Evolutionary conservation across 2,113 vertebrate genomes (phyloP), one percentile per base, ranked within the genome.

Genomic region (Antechinus flavipes): DNA sequence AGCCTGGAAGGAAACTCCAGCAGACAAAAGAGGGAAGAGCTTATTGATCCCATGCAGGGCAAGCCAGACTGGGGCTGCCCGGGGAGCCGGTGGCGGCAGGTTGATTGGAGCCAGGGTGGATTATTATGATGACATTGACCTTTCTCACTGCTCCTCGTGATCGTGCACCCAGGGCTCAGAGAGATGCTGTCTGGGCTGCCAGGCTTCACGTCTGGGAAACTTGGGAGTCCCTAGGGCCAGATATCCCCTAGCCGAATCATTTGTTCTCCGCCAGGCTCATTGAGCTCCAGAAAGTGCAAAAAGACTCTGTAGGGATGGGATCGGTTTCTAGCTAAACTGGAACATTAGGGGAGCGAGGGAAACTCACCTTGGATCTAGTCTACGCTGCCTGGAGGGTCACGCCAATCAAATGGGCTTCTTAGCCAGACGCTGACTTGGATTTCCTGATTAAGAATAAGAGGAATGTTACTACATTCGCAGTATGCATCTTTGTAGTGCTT

Each of bases 1-100:
- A 84, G 68, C 68, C 68, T 84, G 68, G 68, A 84, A 84, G 68
- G 68, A 84, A 84, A 84, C 68, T 84, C 68, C 68, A 22, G 68
- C 68, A 84, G 68, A 84, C 68, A 84, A 84, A 84, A 42, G 68
- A 84, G 68, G 68, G 68, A 84, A 84, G 35, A 42, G 68, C 68
- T 84, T 84, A 84, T 84, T 84, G 68, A 84, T 84, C n/a, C 68
- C 68, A 84, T 84, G 68, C 68, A 84, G 68, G 68, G 68, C 68
- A 84, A n/a, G 68, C 68, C 68, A 84, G 68, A 84, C 68, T 84
- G 68, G 68, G n/a, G 68, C 68, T 84, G 35, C 68, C 68, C 68
- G 68, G 68, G 68, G 68, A 84, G 68, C 23, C 68, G 22, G 68
- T 84, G 68, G 68, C 68, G 68, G 68, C 68, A 84, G 68, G 68